phyloP scores from a whole-genome alignment of 2,797 vertebrate species.

The Clarias laeviceps region DNA sequence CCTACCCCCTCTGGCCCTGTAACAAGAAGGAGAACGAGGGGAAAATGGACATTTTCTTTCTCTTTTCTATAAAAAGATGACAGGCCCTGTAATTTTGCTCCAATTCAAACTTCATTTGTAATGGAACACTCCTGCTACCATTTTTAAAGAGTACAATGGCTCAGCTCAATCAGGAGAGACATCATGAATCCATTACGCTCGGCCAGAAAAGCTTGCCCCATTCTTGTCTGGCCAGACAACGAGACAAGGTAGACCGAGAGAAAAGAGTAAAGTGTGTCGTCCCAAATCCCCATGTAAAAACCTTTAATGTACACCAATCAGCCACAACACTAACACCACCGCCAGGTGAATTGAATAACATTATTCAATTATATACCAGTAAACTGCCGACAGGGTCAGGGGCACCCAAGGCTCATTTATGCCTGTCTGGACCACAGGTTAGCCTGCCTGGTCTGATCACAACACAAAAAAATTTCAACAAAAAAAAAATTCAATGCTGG shows the following conservation, averaged over 20 bases:
- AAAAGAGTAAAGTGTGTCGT: constrained; percentile 51
- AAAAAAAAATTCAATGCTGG: too few relatives aligned
- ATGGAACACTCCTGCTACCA: constrained; percentile 62
- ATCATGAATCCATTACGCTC: constrained; percentile 63
- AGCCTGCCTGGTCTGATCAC: too few relatives aligned
- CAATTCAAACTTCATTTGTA: constrained; percentile 70
- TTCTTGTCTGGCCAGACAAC: constrained; percentile 9
- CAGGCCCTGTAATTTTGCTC: constrained; percentile 71
- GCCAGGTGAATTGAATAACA: too few relatives aligned
- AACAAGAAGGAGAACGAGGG: constrained; percentile 58
- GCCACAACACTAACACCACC: too few relatives aligned
- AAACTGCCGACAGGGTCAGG: too few relatives aligned
- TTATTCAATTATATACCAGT: too few relatives aligned
- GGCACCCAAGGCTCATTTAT: too few relatives aligned
- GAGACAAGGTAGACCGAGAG: constrained; percentile 22
- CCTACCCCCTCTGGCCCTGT: constrained; percentile 37
- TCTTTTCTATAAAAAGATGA: constrained; percentile 31
- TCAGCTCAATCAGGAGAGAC: constrained; percentile 58
- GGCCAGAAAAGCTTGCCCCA: constrained; percentile 23
- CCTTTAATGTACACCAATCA: neutral
- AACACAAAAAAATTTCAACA: too few relatives aligned
- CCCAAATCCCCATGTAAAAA: neutral
- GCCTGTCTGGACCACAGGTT: too few relatives aligned
- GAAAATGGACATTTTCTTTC: constrained; percentile 52
- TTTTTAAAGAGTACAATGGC: constrained; percentile 53